A percentile compares a stretch with the other conserved stretches of the same genome.
phyloP scores from a whole-genome alignment of 1,140 invertebrate species.

The Thaumetopoea pityocampa region DNA sequence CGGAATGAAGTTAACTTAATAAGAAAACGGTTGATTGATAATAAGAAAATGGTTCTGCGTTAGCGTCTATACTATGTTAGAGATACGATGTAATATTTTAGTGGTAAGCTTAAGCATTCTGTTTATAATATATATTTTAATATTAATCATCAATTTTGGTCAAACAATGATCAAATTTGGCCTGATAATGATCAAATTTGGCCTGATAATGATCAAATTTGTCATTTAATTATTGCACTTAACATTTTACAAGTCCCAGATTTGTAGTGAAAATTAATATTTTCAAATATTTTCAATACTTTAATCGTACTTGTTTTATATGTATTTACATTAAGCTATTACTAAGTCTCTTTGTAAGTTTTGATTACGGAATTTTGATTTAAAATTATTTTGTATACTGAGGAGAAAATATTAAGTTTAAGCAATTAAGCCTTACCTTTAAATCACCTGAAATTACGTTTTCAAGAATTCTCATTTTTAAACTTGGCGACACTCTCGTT shows the following conservation, averaged over 20 bases:
- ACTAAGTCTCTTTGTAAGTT: slow-evolving; percentile 42
- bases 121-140: not conserved
- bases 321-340: slow-evolving; percentile 30
- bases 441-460: too few species aligned
- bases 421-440: too few species aligned
- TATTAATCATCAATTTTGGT: not conserved
- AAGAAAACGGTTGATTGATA: slow-evolving; percentile 43
- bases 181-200: too few species aligned
- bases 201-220: too few species aligned
- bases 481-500: too few species aligned
- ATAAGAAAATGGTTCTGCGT: slow-evolving; percentile 34
- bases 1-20: slow-evolving; percentile 38
- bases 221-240: too few species aligned
- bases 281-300: slow-evolving; percentile 16
- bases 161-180: too few species aligned
- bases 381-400: slow-evolving; percentile 32
- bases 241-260: too few species aligned
- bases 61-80: not conserved
- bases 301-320: slow-evolving; percentile 44
- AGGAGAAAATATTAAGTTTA: slow-evolving; percentile 19
- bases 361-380: slow-evolving; percentile 29
- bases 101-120: not conserved
- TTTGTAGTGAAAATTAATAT: too few species aligned
- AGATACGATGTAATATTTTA: not conserved
- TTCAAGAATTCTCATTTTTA: too few species aligned